Evolutionary conservation across 2,797 vertebrate species (phyloP).

Genomic region (Dromococcyx pavoninus): DNA sequence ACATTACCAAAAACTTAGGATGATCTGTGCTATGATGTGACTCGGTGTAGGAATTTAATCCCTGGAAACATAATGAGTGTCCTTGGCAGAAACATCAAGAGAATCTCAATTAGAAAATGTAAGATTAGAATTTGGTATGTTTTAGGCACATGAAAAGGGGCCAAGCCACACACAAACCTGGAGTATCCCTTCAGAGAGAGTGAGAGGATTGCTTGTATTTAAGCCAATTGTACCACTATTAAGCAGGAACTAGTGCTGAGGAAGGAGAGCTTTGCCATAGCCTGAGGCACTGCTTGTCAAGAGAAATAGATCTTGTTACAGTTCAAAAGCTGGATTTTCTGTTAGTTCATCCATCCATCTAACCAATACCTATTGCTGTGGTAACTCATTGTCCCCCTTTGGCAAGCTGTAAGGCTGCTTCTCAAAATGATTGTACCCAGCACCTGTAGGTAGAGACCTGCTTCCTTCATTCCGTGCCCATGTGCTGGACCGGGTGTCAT

Average conservation of each 20-base stretch:
- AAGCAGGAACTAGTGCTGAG: neutral
- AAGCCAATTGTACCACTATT: neutral
- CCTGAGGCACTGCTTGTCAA: neutral
- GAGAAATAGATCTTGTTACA: neutral
- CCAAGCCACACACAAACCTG: rapidly evolving
- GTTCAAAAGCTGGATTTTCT: neutral
- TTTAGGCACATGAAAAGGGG: neutral
- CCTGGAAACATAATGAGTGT: neutral
- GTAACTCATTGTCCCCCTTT: neutral
- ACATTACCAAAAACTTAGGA: neutral
- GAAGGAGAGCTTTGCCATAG: neutral
- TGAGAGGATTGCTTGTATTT: neutral
- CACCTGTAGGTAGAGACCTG: neutral
- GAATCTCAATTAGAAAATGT: neutral
- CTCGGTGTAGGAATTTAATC: neutral
- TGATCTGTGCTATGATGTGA: neutral
- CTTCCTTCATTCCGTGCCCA: neutral
- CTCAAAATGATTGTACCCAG: neutral
- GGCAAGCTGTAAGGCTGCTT: neutral
- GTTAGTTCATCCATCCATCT: neutral
- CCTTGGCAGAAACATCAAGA: neutral
- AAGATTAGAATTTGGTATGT: neutral
- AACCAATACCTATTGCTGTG: neutral
- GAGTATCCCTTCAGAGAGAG: neutral
- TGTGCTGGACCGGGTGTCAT: neutral